Evolutionary conservation across 2,888 invertebrate species (phyloP).

Genomic region (Rhaphigaster nebulosa): DNA sequence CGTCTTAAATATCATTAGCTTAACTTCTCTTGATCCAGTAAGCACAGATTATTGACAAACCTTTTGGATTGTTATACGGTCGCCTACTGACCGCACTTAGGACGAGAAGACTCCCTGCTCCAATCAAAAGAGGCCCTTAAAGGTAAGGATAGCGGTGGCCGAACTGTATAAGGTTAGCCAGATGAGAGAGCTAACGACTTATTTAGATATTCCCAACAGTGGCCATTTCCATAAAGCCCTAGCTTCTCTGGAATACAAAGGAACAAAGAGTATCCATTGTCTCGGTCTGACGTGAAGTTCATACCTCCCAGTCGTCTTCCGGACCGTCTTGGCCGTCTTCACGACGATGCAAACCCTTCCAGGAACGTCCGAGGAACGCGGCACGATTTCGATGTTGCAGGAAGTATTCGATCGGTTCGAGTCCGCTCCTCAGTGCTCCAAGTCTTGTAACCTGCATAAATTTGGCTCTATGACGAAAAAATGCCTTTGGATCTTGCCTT

Average conservation of each 20-base stretch:
- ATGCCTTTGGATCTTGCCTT: background rate
- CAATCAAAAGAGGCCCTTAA: constrained; percentile 28
- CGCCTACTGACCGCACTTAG: background rate
- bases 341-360: constrained; percentile 51
- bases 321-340: constrained; percentile 30
- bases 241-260: constrained; percentile 59
- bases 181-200: constrained; percentile 47
- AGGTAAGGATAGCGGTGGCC: background rate
- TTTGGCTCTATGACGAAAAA: background rate
- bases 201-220: constrained; percentile 40
- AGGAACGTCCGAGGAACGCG: constrained; percentile 5
- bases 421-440: background rate
- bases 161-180: constrained; percentile 31
- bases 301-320: constrained; percentile 48
- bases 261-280: constrained; percentile 61
- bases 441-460: background rate
- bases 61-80: background rate
- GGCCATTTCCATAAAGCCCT: constrained; percentile 61
- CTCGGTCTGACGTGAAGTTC: constrained; percentile 48
- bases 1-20: background rate
- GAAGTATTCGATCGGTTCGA: background rate
- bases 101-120: background rate
- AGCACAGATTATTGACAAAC: background rate
- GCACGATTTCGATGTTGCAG: constrained; percentile 52
- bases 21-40: background rate